Evolutionary conservation across 2,888 invertebrate species (phyloP).

Genomic region (Erebia epiphron): DNA sequence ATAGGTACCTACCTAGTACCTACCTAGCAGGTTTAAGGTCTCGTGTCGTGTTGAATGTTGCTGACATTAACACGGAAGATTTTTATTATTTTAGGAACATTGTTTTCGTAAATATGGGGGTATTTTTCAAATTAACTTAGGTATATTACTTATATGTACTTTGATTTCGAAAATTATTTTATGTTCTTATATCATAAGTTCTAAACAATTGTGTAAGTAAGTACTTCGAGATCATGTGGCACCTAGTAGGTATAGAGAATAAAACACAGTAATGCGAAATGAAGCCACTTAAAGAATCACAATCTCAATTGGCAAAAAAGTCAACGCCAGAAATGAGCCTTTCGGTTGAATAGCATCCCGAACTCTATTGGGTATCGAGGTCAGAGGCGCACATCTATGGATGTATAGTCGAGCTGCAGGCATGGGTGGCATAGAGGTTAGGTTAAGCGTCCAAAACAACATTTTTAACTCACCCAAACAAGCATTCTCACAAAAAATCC

Average conservation of each 20-base stretch:
- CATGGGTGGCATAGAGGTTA: slow-evolving; percentile 58
- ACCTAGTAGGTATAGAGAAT: background rate
- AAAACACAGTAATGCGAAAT: background rate
- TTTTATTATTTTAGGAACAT: too few relatives aligned
- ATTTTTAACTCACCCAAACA: slow-evolving; percentile 65
- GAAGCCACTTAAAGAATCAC: slow-evolving; percentile 5
- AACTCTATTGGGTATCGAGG: slow-evolving; percentile 62
- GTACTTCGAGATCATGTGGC: too few relatives aligned
- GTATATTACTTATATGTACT: too few relatives aligned
- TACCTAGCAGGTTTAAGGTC: too few relatives aligned
- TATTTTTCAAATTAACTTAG: too few relatives aligned
- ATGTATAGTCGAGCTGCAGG: slow-evolving; percentile 51
- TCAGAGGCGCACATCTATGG: slow-evolving; percentile 52
- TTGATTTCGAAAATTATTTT: too few relatives aligned
- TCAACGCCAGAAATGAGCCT: slow-evolving; percentile 55
- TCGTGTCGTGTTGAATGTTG: too few relatives aligned
- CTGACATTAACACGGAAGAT: too few relatives aligned
- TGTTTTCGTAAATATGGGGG: too few relatives aligned
- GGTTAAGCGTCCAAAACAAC: slow-evolving; percentile 61
- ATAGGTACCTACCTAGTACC: too few relatives aligned
- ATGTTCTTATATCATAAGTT: too few relatives aligned
- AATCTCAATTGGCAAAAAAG: slow-evolving; percentile 50
- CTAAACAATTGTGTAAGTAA: too few relatives aligned
- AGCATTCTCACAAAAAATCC: slow-evolving; percentile 68
- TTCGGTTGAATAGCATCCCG: slow-evolving; percentile 58